A percentile compares a stretch with the other conserved stretches of the same genome.
Evolutionary conservation across 2,888 invertebrate species (phyloP).

Genomic region (Morpho deidamia): DNA sequence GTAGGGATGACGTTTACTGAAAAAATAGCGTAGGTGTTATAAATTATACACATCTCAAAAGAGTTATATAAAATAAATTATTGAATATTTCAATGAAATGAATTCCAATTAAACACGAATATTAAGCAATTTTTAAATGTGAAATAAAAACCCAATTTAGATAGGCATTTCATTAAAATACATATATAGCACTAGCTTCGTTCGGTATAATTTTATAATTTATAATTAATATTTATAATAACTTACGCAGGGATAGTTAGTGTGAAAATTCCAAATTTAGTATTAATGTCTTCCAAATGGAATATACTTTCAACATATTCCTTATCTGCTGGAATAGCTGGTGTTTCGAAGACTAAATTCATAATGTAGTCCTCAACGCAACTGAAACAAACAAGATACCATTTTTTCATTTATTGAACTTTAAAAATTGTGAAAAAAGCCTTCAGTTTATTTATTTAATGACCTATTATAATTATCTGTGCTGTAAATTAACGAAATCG

Average conservation of each 20-base stretch:
- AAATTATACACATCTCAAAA: background rate
- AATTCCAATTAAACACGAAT: too few relatives aligned
- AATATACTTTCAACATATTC: constrained; percentile 58
- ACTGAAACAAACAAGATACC: constrained; percentile 32
- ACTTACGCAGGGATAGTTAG: constrained; percentile 65
- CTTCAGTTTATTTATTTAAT: too few relatives aligned
- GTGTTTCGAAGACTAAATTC: constrained; percentile 67
- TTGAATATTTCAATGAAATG: too few relatives aligned
- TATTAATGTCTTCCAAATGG: constrained; percentile 60
- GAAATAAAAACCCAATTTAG: too few relatives aligned
- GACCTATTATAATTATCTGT: too few relatives aligned
- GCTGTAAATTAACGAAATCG: too few relatives aligned
- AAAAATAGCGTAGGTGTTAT: constrained; percentile 29
- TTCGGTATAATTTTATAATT: background rate
- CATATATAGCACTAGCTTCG: too few relatives aligned
- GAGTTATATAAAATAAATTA: too few relatives aligned
- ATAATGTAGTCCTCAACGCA: constrained; percentile 73
- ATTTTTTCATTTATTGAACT: too few relatives aligned
- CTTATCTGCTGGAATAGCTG: constrained; percentile 56
- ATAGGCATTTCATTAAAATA: too few relatives aligned
- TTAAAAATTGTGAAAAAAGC: too few relatives aligned
- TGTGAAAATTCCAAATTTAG: constrained; percentile 66
- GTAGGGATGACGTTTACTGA: constrained; percentile 67
- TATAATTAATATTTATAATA: background rate
- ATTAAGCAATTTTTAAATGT: too few relatives aligned